Conservation (phyloP, 2,888 invertebrate species). For the Andrena praecox region DNA sequence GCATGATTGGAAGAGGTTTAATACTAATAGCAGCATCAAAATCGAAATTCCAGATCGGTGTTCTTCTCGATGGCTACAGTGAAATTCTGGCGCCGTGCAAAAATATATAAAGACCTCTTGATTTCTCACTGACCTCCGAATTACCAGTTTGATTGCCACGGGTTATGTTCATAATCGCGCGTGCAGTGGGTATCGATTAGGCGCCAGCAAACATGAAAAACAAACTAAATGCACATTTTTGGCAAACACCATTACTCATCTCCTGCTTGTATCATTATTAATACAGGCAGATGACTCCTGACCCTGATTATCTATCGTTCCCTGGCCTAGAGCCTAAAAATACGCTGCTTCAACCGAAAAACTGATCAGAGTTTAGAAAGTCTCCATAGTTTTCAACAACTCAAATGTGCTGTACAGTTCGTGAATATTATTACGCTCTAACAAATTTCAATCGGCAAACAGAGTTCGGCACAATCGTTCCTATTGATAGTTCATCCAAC, state of each 20-base stretch:
- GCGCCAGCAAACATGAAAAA: slow-evolving; percentile 3
- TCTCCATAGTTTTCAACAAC: neutral
- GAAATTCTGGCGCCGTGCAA: slow-evolving; percentile 12
- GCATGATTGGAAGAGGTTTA: too few relatives aligned
- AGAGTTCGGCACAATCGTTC: too few relatives aligned
- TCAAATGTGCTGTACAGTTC: neutral
- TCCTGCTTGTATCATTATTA: slow-evolving; percentile 27
- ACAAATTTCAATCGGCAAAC: neutral
- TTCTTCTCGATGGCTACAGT: neutral
- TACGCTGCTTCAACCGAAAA: slow-evolving; percentile 5
- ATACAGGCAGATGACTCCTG: slow-evolving; percentile 35
- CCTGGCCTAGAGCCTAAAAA: slow-evolving; percentile 38
- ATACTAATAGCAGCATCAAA: neutral
- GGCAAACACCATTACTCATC: slow-evolving; percentile 4
- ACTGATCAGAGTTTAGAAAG: slow-evolving; percentile 3
- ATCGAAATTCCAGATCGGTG: neutral
- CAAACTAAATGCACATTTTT: slow-evolving; percentile 20
- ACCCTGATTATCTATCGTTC: slow-evolving; percentile 42
- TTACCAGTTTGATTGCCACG: slow-evolving; percentile 16
- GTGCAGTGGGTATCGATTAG: neutral
- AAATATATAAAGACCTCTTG: slow-evolving; percentile 22
- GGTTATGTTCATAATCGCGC: slow-evolving; percentile 1
- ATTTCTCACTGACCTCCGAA: slow-evolving; percentile 42
- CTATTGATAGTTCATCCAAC: neutral
- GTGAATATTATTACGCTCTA: neutral